Conservation (phyloP, 2,113 vertebrate genomes). For the Scatophagus argus region DNA sequence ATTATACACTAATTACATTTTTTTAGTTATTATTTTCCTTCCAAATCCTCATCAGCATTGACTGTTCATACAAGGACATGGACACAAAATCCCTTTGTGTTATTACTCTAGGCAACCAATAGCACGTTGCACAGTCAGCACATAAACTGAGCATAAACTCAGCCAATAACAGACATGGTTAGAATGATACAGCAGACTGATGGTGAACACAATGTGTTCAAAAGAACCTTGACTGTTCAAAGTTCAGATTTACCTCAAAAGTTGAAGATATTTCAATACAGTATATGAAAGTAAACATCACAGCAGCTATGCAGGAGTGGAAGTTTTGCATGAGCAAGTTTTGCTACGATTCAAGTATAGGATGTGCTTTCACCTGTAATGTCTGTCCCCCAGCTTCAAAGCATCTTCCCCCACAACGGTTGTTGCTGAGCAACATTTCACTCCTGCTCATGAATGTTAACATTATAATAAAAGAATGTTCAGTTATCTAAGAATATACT, state of each 20-base stretch:
- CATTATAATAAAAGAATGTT: slow-evolving; percentile 17
- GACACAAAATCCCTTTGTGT: not conserved
- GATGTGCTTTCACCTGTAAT: not conserved
- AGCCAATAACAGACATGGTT: slow-evolving; percentile 42
- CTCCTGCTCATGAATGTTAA: slow-evolving; percentile 9
- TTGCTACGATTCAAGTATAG: slow-evolving; percentile 5
- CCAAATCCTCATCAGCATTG: not conserved
- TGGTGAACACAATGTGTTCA: slow-evolving; percentile 7
- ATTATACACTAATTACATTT: slow-evolving; percentile 16
- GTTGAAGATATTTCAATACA: not conserved
- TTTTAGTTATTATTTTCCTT: not conserved
- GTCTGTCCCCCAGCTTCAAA: slow-evolving; percentile 10
- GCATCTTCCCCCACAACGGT: slow-evolving; percentile 15
- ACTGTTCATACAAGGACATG: not conserved
- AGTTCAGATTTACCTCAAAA: not conserved
- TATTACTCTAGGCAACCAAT: slow-evolving; percentile 13
- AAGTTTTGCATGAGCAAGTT: not conserved
- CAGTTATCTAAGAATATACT: not conserved
- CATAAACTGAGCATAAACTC: slow-evolving; percentile 2
- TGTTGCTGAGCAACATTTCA: slow-evolving; percentile 41
- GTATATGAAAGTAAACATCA: slow-evolving; percentile 1
- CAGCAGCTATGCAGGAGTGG: not conserved
- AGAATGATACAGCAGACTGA: slow-evolving; percentile 41
- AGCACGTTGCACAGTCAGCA: slow-evolving; percentile 47
- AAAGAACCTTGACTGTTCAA: not conserved